Percentiles rank a stretch among this genome's conserved stretches.
These are phyloP conservation scores for Drosophila dunni DNA, from an alignment of 1,140 invertebrate species.

Conservation along the genomic window DNA sequence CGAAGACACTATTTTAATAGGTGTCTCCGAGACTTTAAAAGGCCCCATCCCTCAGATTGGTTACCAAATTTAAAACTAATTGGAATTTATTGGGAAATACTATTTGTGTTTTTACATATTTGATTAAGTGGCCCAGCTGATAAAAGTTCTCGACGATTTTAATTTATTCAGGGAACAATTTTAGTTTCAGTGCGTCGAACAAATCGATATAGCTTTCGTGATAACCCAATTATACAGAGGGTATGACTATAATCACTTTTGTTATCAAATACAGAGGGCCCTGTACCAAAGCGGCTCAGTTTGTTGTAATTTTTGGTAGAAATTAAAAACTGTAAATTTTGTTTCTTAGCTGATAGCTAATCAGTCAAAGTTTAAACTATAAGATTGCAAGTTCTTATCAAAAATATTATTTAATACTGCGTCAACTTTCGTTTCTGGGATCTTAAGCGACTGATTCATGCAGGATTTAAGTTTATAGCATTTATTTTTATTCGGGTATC, in stretches of 20 bases:
- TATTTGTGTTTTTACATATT: slow-evolving; percentile 42
- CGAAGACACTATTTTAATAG: slow-evolving; percentile 32
- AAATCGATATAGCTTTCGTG: slow-evolving; percentile 14
- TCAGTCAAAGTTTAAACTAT: too few relatives aligned
- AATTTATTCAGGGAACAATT: slow-evolving; percentile 18
- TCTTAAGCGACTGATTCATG: slow-evolving; percentile 17
- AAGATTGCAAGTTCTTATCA: too few relatives aligned
- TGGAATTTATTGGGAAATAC: slow-evolving; percentile 63
- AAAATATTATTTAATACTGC: too few relatives aligned
- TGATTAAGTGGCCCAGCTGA: slow-evolving; percentile 47
- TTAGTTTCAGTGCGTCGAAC: slow-evolving; percentile 12
- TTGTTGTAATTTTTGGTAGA: too few relatives aligned
- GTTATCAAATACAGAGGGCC: slow-evolving; percentile 1
- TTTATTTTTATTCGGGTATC: slow-evolving; percentile 8
- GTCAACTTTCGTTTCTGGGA: too few relatives aligned
- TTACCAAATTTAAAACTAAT: slow-evolving; percentile 61
- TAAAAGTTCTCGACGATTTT: slow-evolving; percentile 30
- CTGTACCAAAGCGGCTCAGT: too few relatives aligned
- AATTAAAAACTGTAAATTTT: slow-evolving; percentile 5
- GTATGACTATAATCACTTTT: not conserved
- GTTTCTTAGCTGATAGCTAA: not conserved
- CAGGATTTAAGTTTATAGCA: slow-evolving; percentile 16
- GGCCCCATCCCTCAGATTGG: slow-evolving; percentile 12
- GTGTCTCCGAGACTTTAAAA: slow-evolving; percentile 28
- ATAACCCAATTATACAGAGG: not conserved